phyloP scores from a whole-genome alignment of 2,113 vertebrate species.

The Xenopus borealis region DNA sequence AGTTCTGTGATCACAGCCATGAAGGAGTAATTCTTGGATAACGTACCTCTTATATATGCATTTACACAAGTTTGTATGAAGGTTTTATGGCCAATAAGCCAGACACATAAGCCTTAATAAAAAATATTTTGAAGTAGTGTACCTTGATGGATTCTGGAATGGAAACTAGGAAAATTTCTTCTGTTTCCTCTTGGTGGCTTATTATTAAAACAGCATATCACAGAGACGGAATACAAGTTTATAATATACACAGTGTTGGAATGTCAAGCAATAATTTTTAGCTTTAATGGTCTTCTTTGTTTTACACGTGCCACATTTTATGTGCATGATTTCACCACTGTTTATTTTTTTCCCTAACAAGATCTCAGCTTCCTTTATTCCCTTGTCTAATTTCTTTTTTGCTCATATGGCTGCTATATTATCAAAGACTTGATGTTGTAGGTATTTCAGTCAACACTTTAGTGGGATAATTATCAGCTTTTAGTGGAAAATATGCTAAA shows the following conservation, averaged over 20 bases:
- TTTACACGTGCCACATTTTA: not conserved
- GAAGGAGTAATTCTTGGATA: conserved; percentile 16
- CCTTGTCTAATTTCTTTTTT: not conserved
- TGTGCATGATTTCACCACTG: not conserved
- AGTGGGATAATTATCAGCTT: not conserved
- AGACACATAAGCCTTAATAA: conserved; percentile 18
- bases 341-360: not conserved
- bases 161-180: conserved; percentile 10
- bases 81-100: conserved; percentile 29
- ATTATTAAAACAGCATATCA: not conserved
- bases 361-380: not conserved
- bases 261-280: not conserved
- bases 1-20: conserved; percentile 10
- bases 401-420: not conserved
- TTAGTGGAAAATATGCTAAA: not conserved
- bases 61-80: conserved; percentile 13
- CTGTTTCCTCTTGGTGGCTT: conserved; percentile 3
- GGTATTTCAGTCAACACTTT: not conserved
- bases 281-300: conserved; percentile 1
- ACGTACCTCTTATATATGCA: conserved; percentile 11
- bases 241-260: not conserved
- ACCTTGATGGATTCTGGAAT: conserved; percentile 18
- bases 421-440: not conserved
- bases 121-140: conserved; percentile 7
- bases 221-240: not conserved